Evolutionary conservation across 2,113 vertebrate species (phyloP), one percentile per base, ranked within the genome.

Genomic region (Tachysurus fulvidraco): DNA sequence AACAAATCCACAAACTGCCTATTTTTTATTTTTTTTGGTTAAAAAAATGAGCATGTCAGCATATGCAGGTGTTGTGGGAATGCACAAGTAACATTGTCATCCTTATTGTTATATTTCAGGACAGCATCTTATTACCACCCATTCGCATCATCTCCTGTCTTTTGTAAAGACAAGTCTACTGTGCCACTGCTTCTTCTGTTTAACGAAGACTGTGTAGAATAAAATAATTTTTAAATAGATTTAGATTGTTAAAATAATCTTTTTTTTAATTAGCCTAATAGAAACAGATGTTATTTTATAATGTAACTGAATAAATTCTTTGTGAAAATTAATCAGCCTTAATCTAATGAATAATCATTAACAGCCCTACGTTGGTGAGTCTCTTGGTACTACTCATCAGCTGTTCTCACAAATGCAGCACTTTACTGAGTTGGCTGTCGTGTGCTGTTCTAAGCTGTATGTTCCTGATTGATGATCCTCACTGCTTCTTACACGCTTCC

Each of bases 371-470:
- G 60, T 44, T 81, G 55, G 30, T 46, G 57, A 12, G 57, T 57
- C 77, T 81, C 30, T 81, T 57, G 36, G 55, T 1, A 17, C 4
- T 28, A 41, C 36, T 25, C 17, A 4, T 82, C 23, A 46, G 57
- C 59, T 81, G 59, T 81, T 81, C 57, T 62, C 57, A 60, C 79
- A 81, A 44, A 60, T 16, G 23, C 57, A 64, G 55, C 30, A 81
- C 21, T 80, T 80, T 23, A 59, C 19, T 54, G 74, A 60, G 54
- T 60, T 30, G 23, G 54, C 17, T 67, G 57, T 21, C 67, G 44
- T 64, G 7, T 41, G 46, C 25, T 54, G 46, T 55, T 50, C 50
- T 79, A 36, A 59, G 60, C 10, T 59, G 21, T 36, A 74, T 16
- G 10, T 59, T 25, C 55, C 50, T 23, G 36, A 71, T 81, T 60